Base-by-base conservation (phyloP, 92 coral and sea anemone species). In the Scolanthus callimorphus region DNA sequence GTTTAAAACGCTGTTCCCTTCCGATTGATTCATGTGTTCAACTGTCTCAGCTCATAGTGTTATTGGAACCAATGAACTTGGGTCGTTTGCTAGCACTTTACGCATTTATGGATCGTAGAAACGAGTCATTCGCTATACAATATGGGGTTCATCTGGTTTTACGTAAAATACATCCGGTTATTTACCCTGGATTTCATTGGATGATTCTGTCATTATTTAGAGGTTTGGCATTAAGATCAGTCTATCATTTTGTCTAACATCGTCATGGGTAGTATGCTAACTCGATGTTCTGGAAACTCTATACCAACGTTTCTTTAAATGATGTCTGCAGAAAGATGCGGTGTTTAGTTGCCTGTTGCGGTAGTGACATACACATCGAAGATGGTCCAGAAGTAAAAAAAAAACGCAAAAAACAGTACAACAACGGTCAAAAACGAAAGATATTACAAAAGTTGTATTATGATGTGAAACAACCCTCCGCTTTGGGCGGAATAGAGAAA, bases 161-260 rank as follows among this genome's bases (percentile, higher is more conserved):
- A 6, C 6, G 6, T 15, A 34, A 34, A 6, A 34, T 15, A 6
- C 15, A 34, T 34, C 8, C 6, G 15, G 6, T 15, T 6, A 6
- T 6, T 15, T 34, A 34, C 41, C 41, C 41, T 34, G 15, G 41
- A 34, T 6, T 15, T 34, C 15, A 6, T 6, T 34, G 41, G 41
- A 34, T 34, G 41, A 29, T 60, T 70, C 41, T 34, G 50, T 37
- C 38, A 24, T 29, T 29, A 23, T n/a, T n/a, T 69, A 55, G 6
- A 34, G 15, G 41, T 34, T n/a, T n/a, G n/a, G n/a, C n/a, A n/a
- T n/a, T n/a, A n/a, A n/a, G n/a, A n/a, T n/a, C n/a, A n/a, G n/a
- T n/a, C n/a, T n/a, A n/a, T n/a, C n/a, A n/a, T n/a, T n/a, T n/a
- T n/a, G n/a, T n/a, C n/a, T n/a, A n/a, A n/a, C n/a, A n/a, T n/a